Conservation (phyloP, 2,888 invertebrate genomes). For the Melanophora roralis region DNA sequence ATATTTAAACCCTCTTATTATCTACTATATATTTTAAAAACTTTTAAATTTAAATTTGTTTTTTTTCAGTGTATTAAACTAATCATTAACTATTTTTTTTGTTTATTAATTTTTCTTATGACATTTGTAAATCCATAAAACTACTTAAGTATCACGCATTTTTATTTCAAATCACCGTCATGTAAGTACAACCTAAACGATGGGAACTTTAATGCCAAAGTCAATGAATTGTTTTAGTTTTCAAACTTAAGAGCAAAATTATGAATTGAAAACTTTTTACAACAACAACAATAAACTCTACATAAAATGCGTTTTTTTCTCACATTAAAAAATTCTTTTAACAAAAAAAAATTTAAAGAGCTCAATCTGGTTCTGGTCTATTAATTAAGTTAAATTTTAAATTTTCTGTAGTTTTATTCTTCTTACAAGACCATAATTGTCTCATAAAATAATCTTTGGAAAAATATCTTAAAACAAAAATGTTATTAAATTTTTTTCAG, state of each 20-base stretch:
- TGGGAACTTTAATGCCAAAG: conserved; percentile 69
- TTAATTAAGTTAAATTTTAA: conserved; percentile 52
- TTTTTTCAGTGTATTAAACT: conserved; percentile 43
- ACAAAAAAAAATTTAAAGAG: no score
- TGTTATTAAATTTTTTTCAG: conserved; percentile 13
- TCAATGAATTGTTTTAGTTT: conserved; percentile 53
- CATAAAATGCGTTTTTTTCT: conserved; percentile 45
- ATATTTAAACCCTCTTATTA: no score
- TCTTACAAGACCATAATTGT: conserved; percentile 42
- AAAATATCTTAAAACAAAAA: conserved; percentile 57
- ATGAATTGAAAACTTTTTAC: neutral
- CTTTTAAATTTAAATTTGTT: no score
- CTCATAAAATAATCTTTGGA: conserved; percentile 55
- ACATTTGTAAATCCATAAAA: conserved; percentile 67
- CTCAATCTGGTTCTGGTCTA: conserved; percentile 54
- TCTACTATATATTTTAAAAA: neutral
- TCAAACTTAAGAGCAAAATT: conserved; percentile 9
- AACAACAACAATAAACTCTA: conserved; percentile 19
- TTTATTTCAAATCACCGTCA: conserved; percentile 61
- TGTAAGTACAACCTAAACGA: conserved; percentile 60
- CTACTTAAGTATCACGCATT: conserved; percentile 74
- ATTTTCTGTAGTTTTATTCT: conserved; percentile 21
- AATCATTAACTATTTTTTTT: conserved; percentile 20
- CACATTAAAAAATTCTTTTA: conserved; percentile 5
- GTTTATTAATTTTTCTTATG: neutral